A percentile compares a stretch with the other conserved stretches of the same genome.
Conservation (phyloP, 2,888 invertebrate genomes). For the Clostera curtula region DNA sequence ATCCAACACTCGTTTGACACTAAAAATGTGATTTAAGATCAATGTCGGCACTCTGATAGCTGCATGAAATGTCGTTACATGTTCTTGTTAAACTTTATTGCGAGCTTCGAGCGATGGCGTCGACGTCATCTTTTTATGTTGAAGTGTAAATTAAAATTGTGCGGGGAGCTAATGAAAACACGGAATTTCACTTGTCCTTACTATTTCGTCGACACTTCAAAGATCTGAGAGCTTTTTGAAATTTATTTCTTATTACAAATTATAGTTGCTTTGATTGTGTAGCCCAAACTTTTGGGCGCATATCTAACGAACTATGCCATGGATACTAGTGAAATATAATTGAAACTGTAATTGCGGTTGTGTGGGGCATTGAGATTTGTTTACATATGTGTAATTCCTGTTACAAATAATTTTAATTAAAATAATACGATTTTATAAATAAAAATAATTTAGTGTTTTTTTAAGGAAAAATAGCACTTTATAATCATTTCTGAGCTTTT, state of each 20-base stretch:
- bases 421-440: too few relatives aligned
- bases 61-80: slow-evolving; percentile 5
- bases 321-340: too few relatives aligned
- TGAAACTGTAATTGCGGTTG: too few relatives aligned
- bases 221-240: neutral
- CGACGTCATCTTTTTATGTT: neutral
- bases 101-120: neutral
- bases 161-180: neutral
- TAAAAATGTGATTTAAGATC: slow-evolving; percentile 15
- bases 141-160: slow-evolving; percentile 1
- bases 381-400: too few relatives aligned
- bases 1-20: slow-evolving; percentile 6
- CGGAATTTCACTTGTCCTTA: neutral
- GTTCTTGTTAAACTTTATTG: slow-evolving; percentile 1
- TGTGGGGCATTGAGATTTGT: too few relatives aligned
- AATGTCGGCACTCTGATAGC: slow-evolving; percentile 6
- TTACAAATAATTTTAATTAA: too few relatives aligned
- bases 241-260: neutral
- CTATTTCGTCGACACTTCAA: neutral
- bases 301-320: too few relatives aligned
- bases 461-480: too few relatives aligned
- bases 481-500: too few relatives aligned
- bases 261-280: too few relatives aligned
- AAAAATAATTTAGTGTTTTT: too few relatives aligned
- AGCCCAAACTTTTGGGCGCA: too few relatives aligned